Conservation (phyloP, 1,140 invertebrate genomes). For the Stegodyphus mimosarum region DNA sequence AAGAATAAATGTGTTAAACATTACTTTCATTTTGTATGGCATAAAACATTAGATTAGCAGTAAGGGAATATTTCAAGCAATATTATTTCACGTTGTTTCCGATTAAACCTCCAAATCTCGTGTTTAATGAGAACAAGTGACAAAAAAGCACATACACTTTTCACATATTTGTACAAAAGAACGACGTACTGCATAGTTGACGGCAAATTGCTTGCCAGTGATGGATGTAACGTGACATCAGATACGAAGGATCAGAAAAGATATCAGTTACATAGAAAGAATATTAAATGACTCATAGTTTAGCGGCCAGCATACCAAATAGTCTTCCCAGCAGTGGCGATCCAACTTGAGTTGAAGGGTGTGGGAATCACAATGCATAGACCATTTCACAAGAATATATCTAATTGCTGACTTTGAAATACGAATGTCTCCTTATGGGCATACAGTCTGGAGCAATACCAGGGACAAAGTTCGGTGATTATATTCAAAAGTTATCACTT, state of each 20-base stretch:
- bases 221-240: conserved; percentile 28
- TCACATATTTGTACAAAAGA: conserved; percentile 42
- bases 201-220: conserved; percentile 43
- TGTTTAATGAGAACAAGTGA: conserved; percentile 33
- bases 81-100: conserved; percentile 23
- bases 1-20: too few species aligned
- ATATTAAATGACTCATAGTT: background rate
- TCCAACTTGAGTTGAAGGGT: too few species aligned
- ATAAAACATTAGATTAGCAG: too few species aligned
- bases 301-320: too few species aligned
- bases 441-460: too few species aligned
- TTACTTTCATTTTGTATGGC: too few species aligned
- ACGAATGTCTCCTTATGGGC: too few species aligned
- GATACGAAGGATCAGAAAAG: background rate
- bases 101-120: conserved; percentile 1
- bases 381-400: too few species aligned
- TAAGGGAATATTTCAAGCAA: background rate
- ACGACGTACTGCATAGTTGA: conserved; percentile 54
- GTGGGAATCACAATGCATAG: too few species aligned
- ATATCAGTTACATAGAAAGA: conserved; percentile 8
- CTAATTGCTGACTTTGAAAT: too few species aligned
- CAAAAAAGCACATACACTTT: conserved; percentile 35
- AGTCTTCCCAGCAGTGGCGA: background rate
- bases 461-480: too few species aligned
- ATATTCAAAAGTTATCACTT: too few species aligned